phyloP scores from a whole-genome alignment of 2,797 vertebrate species.

The Hypotaenidia philippensis region DNA sequence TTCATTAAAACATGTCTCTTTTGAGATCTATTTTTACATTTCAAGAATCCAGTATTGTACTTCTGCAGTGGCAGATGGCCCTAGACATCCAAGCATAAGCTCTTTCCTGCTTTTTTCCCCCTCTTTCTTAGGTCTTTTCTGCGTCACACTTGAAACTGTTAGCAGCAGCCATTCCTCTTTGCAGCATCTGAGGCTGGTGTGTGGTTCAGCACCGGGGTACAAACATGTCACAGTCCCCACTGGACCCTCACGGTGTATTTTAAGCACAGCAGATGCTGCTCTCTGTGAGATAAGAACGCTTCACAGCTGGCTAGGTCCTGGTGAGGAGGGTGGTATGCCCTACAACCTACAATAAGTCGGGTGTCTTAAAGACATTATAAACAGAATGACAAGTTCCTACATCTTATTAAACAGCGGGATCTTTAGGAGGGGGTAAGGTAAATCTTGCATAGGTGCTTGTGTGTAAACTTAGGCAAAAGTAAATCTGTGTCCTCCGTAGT shows the following conservation, averaged over 20 bases:
- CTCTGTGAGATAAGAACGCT: neutral
- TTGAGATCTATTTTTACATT: constrained; percentile 78
- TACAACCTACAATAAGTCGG: fast-evolving
- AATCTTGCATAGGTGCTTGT: neutral
- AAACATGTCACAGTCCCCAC: neutral
- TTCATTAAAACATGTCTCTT: constrained; percentile 79
- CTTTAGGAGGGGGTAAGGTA: neutral
- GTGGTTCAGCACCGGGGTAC: neutral
- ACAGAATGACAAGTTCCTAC: neutral
- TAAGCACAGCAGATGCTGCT: neutral
- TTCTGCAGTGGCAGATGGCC: constrained; percentile 75
- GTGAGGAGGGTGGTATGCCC: fast-evolving
- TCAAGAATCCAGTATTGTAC: constrained; percentile 78
- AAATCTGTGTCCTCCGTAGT: neutral
- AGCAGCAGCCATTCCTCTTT: neutral
- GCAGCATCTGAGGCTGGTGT: neutral
- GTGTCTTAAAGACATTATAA: neutral
- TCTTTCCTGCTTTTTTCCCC: constrained; percentile 52
- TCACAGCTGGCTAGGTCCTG: neutral
- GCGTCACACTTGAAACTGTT: neutral
- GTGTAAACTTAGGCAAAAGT: neutral
- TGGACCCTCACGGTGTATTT: neutral
- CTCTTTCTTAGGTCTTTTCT: constrained; percentile 49
- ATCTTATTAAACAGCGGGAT: neutral
- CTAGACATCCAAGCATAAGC: constrained; percentile 68